Evolutionary conservation across 2,113 vertebrate species (phyloP).

Genomic region (Periophthalmodon schlosseri): DNA sequence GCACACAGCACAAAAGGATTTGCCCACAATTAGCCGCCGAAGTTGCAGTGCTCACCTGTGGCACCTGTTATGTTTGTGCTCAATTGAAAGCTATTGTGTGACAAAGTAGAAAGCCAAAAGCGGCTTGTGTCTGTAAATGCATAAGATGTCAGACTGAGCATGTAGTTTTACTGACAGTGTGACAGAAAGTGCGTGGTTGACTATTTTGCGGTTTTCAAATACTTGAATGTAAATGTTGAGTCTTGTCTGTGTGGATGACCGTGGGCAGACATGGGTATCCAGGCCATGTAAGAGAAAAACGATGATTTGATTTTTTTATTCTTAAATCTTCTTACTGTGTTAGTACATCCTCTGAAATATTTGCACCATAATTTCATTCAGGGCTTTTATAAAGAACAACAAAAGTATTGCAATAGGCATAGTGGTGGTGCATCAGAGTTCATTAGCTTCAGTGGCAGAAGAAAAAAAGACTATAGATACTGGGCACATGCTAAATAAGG

Average conservation of each 20-base stretch:
- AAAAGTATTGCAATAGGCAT: conserved; percentile 15
- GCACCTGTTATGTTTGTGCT: conserved; percentile 63
- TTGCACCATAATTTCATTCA: conserved; percentile 16
- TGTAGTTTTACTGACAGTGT: conserved; percentile 7
- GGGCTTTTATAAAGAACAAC: conserved; percentile 8
- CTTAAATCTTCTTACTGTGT: conserved; percentile 37
- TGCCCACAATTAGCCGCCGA: conserved; percentile 72
- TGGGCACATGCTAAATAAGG: not conserved
- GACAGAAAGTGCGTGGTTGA: conserved; percentile 30
- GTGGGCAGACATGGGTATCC: conserved; percentile 27
- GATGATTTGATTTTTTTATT: conserved; percentile 7
- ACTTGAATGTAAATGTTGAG: conserved; percentile 33
- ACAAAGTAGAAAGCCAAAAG: conserved; percentile 36
- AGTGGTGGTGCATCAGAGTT: conserved; percentile 14
- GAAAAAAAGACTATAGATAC: not conserved
- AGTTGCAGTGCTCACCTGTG: conserved; percentile 72
- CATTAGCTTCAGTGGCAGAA: conserved; percentile 21
- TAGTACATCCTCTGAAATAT: conserved; percentile 22
- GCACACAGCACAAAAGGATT: conserved; percentile 76
- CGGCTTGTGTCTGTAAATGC: conserved; percentile 27
- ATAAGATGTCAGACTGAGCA: conserved; percentile 10
- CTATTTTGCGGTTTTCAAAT: conserved; percentile 29
- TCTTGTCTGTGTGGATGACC: conserved; percentile 14
- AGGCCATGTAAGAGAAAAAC: conserved; percentile 9
- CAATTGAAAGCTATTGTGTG: conserved; percentile 33